These are phyloP conservation scores for Podabrus alpinus DNA, from an alignment of 2,888 invertebrate species.

Conservation along the genomic window DNA sequence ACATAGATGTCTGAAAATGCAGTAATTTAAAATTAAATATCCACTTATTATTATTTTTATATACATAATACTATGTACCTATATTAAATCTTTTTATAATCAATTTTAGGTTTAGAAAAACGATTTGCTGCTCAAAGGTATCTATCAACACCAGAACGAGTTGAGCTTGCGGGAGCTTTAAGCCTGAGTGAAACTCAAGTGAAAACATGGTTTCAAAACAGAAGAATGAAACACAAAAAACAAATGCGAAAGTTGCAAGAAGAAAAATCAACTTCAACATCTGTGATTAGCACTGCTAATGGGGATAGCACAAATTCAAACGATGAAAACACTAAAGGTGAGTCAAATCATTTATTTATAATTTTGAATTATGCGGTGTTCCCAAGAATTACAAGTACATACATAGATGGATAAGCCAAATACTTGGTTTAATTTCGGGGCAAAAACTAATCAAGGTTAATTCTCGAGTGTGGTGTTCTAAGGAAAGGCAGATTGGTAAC, in stretches of 20 bases:
- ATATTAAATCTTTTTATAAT: too few species aligned
- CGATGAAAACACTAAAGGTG: conserved; percentile 15
- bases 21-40: too few species aligned
- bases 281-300: not conserved
- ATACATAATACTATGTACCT: too few species aligned
- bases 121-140: conserved; percentile 94
- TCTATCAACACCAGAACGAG: conserved; percentile 93
- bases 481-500: too few species aligned
- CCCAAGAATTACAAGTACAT: too few species aligned
- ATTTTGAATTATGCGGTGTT: too few species aligned
- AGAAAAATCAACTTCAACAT: conserved; percentile 44
- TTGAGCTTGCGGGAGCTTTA: conserved; percentile 90
- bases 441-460: too few species aligned
- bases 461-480: too few species aligned
- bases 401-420: too few species aligned
- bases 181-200: conserved; percentile 93
- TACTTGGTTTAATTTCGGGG: too few species aligned
- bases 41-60: too few species aligned
- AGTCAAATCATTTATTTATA: not conserved
- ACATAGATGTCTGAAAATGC: too few species aligned
- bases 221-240: conserved; percentile 96
- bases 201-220: conserved; percentile 98
- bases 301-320: conserved; percentile 3
- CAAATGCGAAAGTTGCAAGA: conserved; percentile 76
- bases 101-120: conserved; percentile 78